Evolutionary conservation across 53 echinoderm and acorn worm genomes (phyloP), one percentile per base, ranked within the genome.

Genomic region (Zoroaster sp.): DNA sequence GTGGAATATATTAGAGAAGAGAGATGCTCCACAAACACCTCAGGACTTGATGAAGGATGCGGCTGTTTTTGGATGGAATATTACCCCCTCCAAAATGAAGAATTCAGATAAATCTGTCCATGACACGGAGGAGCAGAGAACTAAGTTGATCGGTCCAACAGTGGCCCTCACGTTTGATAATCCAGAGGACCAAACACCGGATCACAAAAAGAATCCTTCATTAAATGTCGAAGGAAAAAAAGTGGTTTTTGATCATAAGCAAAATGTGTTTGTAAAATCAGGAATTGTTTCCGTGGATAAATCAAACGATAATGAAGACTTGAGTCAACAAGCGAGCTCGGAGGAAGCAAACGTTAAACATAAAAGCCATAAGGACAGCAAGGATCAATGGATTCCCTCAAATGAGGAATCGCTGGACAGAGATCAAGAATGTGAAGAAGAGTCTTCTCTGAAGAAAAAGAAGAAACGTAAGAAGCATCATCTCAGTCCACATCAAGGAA

Each of bases 1-100:
- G 81, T 99, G 99, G 99, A 90, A 87, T 11, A 92, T 95, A 10
- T 87, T 75, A 5, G 99, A 99, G 15, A 94, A 96, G 76, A 91
- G 53, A 45, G 92, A 95, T 4, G 90, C 92, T 15, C 87, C 76
- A 0, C 77, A 87, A 10, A 74, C 90, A 1, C 92, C 86, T 21
- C 83, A 95, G 28, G 72, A 77, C 3, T 36, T 90, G 33, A 95
- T 88, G 49, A 91, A 94, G 39, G 94, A 97, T 21, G 93, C 93
- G 3, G 86, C 89, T 32, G 74, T 83, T 20, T 80, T 77, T 41
- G 94, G 94, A 0, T 95, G 95, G 95, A 94, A 73, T 49, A 80
- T 92, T 18, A 80, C 78, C 11, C 93, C 83, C 39, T 79, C 89
- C 37, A 91, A 73, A 23, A 83, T 46, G 10, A 69, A 45, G 43